Percentiles rank a stretch among this genome's conserved stretches.
Conservation (phyloP, 2,888 invertebrate genomes). For the Trypoxylon attenuatum region DNA sequence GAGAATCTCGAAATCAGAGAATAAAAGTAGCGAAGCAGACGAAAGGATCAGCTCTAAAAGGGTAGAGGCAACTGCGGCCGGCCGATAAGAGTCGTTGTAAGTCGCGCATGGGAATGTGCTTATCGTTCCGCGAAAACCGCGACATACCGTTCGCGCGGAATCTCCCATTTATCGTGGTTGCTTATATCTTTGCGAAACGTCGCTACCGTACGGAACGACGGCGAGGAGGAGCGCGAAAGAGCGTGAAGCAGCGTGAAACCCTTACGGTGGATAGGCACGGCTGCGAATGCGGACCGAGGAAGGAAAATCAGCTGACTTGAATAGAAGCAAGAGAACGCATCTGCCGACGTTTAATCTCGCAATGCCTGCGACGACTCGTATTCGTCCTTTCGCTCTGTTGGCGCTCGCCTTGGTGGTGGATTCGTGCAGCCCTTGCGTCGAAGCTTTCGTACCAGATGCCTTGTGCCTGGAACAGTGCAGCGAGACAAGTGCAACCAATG, state of each 20-base stretch:
- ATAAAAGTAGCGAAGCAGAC: too few relatives aligned
- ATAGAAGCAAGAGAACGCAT: slow-evolving; percentile 13
- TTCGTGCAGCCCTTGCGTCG: too few relatives aligned
- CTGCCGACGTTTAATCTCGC: slow-evolving; percentile 42
- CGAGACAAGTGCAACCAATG: too few relatives aligned
- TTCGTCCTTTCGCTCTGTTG: slow-evolving; percentile 31
- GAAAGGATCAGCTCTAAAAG: too few relatives aligned
- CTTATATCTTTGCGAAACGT: slow-evolving; percentile 31
- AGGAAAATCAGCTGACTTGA: neutral
- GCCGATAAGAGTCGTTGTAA: neutral
- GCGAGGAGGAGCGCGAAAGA: slow-evolving; percentile 4
- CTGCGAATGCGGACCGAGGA: neutral
- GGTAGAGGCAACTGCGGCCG: too few relatives aligned
- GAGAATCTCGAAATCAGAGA: too few relatives aligned
- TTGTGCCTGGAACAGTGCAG: too few relatives aligned
- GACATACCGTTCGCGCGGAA: slow-evolving; percentile 13
- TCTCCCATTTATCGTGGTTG: slow-evolving; percentile 18
- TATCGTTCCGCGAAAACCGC: slow-evolving; percentile 6
- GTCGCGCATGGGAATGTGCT: neutral
- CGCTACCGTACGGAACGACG: slow-evolving; percentile 11
- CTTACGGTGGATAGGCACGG: slow-evolving; percentile 1
- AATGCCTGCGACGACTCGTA: slow-evolving; percentile 45
- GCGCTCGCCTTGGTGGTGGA: too few relatives aligned
- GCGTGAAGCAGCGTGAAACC: neutral
- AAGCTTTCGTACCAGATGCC: too few relatives aligned